Evolutionary conservation across 2,797 vertebrate genomes (phyloP).

Genomic region (Gymnodraco acuticeps): DNA sequence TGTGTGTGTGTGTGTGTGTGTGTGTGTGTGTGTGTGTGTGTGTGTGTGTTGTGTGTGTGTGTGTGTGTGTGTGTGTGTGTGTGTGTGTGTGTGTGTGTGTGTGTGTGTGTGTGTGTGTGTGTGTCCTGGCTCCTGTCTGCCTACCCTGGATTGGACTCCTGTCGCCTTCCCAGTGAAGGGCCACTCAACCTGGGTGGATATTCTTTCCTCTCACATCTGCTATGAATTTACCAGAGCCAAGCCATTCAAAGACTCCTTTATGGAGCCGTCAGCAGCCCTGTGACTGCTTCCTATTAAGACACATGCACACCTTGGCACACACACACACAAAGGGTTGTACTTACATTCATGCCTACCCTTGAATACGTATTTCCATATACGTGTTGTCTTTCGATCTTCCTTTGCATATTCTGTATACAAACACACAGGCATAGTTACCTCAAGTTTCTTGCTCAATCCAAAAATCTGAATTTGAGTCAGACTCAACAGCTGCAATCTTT

Average conservation of each 20-base stretch:
- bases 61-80: constrained; percentile 10
- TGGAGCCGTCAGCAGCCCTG: constrained; percentile 80
- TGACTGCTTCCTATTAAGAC: constrained; percentile 83
- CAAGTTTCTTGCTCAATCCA: constrained; percentile 53
- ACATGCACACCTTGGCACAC: constrained; percentile 61
- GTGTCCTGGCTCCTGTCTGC: constrained; percentile 75
- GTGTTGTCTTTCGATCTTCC: constrained; percentile 2
- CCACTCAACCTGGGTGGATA: constrained; percentile 86
- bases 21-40: constrained; percentile 27
- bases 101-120: constrained; percentile 40
- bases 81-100: neutral
- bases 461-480: constrained; percentile 65
- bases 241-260: constrained; percentile 88
- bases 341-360: constrained; percentile 36
- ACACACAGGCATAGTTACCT: constrained; percentile 32
- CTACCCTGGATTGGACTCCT: constrained; percentile 81
- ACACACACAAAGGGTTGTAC: constrained; percentile 37
- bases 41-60: constrained; percentile 26
- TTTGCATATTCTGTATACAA: constrained; percentile 7
- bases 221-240: constrained; percentile 84
- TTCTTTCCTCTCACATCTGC: constrained; percentile 88
- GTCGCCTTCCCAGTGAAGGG: constrained; percentile 80
- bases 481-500: constrained; percentile 75
- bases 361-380: constrained; percentile 23
- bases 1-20: constrained; percentile 33